These are phyloP conservation scores for Cirrhinus mrigala DNA, from an alignment of 2,797 vertebrate species.

Conservation along the genomic window DNA sequence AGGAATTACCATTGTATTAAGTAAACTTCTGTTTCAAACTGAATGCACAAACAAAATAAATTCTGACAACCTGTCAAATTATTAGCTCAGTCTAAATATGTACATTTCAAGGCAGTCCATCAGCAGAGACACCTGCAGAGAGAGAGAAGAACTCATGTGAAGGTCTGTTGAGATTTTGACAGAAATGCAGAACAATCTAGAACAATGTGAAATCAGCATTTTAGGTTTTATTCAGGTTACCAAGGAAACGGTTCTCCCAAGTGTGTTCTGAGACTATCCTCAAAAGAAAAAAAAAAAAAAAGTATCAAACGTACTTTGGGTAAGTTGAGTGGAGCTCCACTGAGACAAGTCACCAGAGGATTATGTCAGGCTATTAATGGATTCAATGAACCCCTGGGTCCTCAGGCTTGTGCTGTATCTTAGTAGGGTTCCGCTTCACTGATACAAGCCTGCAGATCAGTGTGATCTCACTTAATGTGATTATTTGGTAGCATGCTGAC, in stretches of 20 bases:
- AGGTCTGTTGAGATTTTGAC: background rate
- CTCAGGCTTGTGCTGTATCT: slow-evolving; percentile 27
- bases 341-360: slow-evolving; percentile 28
- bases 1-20: too few species aligned
- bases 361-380: slow-evolving; percentile 17
- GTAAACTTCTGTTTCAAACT: too few species aligned
- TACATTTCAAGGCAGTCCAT: background rate
- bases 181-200: background rate
- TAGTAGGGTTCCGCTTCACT: background rate
- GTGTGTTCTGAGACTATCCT: background rate
- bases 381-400: background rate
- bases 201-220: slow-evolving; percentile 13
- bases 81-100: background rate
- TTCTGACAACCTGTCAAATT: background rate
- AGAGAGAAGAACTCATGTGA: background rate
- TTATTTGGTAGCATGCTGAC: slow-evolving; percentile 21
- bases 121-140: background rate
- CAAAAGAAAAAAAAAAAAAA: background rate
- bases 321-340: slow-evolving; percentile 1
- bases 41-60: background rate
- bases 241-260: slow-evolving; percentile 3
- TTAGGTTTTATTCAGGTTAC: slow-evolving; percentile 18
- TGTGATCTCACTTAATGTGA: slow-evolving; percentile 27
- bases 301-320: background rate
- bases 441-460: slow-evolving; percentile 33